Percentiles rank a stretch among this genome's conserved stretches.
These are phyloP conservation scores for Sinocyclocheilus grahami DNA, from an alignment of 2,113 vertebrate species.

Conservation along the genomic window DNA sequence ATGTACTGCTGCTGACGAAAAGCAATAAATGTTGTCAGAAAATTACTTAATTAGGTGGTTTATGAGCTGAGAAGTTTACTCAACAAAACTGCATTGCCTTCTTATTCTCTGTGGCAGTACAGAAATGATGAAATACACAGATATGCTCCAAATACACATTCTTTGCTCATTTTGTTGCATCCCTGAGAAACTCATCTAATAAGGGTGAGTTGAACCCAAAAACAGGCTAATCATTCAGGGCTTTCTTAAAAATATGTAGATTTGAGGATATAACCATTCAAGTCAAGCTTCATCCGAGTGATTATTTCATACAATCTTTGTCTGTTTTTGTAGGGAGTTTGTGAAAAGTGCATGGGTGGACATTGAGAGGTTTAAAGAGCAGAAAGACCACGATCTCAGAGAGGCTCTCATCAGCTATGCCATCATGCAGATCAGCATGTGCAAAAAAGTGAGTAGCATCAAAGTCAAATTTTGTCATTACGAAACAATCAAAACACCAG, in stretches of 20 bases:
- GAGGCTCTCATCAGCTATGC: constrained; percentile 97
- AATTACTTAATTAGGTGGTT: background rate
- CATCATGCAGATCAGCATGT: constrained; percentile 98
- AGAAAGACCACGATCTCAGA: constrained; percentile 91
- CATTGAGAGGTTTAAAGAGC: constrained; percentile 92
- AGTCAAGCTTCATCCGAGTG: background rate
- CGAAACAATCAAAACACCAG: no score
- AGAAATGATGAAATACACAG: background rate
- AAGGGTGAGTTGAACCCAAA: background rate
- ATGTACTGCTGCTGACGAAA: background rate
- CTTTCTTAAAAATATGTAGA: no score
- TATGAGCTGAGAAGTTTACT: background rate
- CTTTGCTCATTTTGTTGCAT: background rate
- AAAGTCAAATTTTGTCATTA: no score
- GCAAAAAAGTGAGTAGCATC: constrained; percentile 86
- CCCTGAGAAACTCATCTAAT: background rate
- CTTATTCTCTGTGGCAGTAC: background rate
- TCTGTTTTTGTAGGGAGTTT: constrained; percentile 81
- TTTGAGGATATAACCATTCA: background rate
- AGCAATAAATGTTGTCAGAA: background rate
- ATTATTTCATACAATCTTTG: background rate
- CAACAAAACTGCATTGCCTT: background rate
- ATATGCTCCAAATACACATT: background rate
- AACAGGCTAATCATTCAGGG: background rate
- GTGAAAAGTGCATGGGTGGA: constrained; percentile 91